Evolutionary conservation across 2,888 invertebrate species (phyloP), one percentile per base, ranked within the genome.

Genomic region (Diplolepis rosae): DNA sequence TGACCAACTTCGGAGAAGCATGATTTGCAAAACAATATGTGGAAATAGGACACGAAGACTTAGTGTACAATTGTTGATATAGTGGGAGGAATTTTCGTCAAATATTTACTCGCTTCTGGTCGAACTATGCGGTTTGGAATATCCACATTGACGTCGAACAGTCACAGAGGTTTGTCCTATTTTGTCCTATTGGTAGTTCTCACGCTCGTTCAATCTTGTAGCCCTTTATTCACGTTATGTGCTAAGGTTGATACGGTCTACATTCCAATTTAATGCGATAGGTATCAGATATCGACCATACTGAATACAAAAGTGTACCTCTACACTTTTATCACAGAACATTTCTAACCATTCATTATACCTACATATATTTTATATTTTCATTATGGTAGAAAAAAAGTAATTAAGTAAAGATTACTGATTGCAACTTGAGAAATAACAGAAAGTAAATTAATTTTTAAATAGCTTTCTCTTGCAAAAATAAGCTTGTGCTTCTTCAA

Each of bases 61-160:
- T 11, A 15, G 7, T 24, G 24, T 7, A 13, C 22, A 51, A 70
- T 68, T 61, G 61, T n/a, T n/a, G 68, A 69, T 61, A 65, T 68
- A 54, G 65, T 42, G 56, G 68, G 35, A 65, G 65, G 32, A 61
- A 48, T 52, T 68, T 69, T 39, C 39, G 70, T 65, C 72, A 76
- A 72, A 76, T 74, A 74, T 76, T 76, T 76, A 74, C 74, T 72
- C 66, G 69, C 70, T 70, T 68, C 54, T 69, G 72, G 73, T 72
- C 61, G 65, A n/a, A 39, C 65, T 56, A 32, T 76, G 76, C 45
- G 76, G 76, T 73, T 72, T 45, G 56, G 61, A 69, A 69, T 52
- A 69, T 70, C 69, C 71, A 72, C 74, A 71, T 74, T 70, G 71
- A 71, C 70, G 27, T 71, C 67, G 35, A 68, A 69, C 69, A 42